A percentile compares a stretch with the other conserved stretches of the same genome.
These are phyloP conservation scores for Alexandromys fortis DNA, from an alignment of 2,113 vertebrate species.

Conservation along the genomic window DNA sequence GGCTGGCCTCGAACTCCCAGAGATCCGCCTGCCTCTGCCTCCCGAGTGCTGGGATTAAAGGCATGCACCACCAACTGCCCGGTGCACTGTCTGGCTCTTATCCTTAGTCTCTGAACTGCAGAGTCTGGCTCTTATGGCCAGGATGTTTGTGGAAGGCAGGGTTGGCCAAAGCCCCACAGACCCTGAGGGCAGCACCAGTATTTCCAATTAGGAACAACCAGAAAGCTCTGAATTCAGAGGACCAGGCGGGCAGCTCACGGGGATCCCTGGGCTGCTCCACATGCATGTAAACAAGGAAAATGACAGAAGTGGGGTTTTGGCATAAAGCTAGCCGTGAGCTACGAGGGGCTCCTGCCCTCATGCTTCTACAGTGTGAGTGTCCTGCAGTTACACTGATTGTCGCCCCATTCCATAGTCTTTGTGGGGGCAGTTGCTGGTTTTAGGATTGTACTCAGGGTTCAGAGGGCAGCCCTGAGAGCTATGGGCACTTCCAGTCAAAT, in stretches of 20 bases:
- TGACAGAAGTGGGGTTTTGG: neutral
- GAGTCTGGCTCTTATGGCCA: neutral
- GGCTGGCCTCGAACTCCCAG: too few species aligned
- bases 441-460: neutral
- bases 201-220: too few species aligned
- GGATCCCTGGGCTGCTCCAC: neutral
- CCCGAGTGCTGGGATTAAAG: too few species aligned
- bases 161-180: neutral
- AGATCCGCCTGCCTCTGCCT: too few species aligned
- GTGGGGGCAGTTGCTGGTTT: neutral
- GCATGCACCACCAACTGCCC: too few species aligned
- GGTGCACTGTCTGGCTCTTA: neutral
- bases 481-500: neutral
- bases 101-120: neutral
- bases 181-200: neutral
- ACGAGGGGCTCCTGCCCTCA: neutral
- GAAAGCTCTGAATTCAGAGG: neutral
- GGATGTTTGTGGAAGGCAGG: neutral
- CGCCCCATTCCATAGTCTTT: neutral
- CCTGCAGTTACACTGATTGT: neutral
- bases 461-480: neutral
- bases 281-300: neutral
- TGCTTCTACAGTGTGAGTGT: neutral
- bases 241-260: neutral
- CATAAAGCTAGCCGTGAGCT: neutral